phyloP scores from a whole-genome alignment of 2,888 invertebrate species.

The Phalera bucephala region DNA sequence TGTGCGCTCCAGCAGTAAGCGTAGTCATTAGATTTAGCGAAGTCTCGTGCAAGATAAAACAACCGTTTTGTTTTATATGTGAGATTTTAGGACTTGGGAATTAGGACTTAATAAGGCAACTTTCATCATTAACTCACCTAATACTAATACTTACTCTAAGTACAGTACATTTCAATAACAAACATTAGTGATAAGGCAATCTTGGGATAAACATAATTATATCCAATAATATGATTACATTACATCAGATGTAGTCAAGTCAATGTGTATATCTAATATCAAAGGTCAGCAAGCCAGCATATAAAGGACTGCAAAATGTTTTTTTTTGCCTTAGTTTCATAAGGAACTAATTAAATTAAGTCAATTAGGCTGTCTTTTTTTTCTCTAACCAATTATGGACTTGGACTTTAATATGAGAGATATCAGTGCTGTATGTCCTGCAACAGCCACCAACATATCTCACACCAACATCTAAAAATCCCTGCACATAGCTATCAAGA shows the following conservation, averaged over 20 bases:
- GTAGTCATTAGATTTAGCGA: too few species aligned
- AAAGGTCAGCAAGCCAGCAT: too few species aligned
- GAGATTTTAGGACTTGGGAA: too few species aligned
- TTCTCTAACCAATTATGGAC: slow-evolving; percentile 43
- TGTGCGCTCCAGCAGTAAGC: too few species aligned
- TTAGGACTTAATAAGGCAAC: too few species aligned
- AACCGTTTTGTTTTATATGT: too few species aligned
- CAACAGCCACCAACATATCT: slow-evolving; percentile 96
- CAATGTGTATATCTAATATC: background rate
- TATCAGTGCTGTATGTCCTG: slow-evolving; percentile 90
- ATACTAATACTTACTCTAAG: too few species aligned
- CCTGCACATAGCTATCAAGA: slow-evolving; percentile 86
- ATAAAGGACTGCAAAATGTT: background rate
- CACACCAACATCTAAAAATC: slow-evolving; percentile 91
- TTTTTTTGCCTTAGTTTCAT: too few species aligned
- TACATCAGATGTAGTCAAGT: slow-evolving; percentile 1
- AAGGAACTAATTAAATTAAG: too few species aligned
- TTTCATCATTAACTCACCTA: too few species aligned
- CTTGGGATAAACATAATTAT: slow-evolving; percentile 1
- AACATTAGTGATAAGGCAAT: background rate
- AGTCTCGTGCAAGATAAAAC: too few species aligned
- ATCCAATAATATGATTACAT: background rate
- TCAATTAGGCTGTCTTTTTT: slow-evolving; percentile 13
- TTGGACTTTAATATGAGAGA: slow-evolving; percentile 81
- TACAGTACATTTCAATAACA: background rate